Evolutionary conservation across 92 coral and sea anemone species (phyloP), one percentile per base, ranked within the genome.

Genomic region (Porites rus): DNA sequence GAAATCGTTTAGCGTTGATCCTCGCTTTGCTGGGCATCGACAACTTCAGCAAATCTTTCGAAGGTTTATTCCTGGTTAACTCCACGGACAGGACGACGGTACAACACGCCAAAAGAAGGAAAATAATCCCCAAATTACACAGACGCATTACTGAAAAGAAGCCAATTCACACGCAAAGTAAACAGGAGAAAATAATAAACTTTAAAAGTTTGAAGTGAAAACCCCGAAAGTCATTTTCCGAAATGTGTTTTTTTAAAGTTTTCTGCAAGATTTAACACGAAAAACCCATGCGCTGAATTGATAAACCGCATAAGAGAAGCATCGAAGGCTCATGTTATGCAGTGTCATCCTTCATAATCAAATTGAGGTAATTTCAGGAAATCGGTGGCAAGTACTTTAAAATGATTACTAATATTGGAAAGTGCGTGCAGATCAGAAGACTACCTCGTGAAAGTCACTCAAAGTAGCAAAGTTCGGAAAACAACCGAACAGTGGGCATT

Each of bases 211-310:
- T 38, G 46, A 38, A 38, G 0, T 38, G 46, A 38, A 4, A 38
- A 38, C 46, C 46, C 46, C 46, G 6, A 38, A 51, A 73, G 20
- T 22, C 85, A 56, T 69, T 0, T 56, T 56, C 13, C 10, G 64
- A 65, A 46, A 21, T 61, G 13, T 10, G 17, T 10, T 9, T 11
- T 54, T 54, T 13, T 38, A 3, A 38, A 13, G 24, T 19, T 78
- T 79, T 51, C 84, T 65, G 65, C 84, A 65, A 79, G 74, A 79
- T 16, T 66, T 20, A 79, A 79, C 84, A 6, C 51, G 74, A 64
- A 66, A 3, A 5, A 3, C 1, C 24, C 84, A 66, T 79, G 74
- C 84, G 74, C 28, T 7, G 4, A 4, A 46, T 14, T 4, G 11
- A n/a, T 1, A 10, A 61, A 17, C 81, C 82, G 82, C 82, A 62